Evolutionary conservation across 2,797 vertebrate genomes (phyloP), one percentile per base, ranked within the genome.

Genomic region (Takifugu rubripes): DNA sequence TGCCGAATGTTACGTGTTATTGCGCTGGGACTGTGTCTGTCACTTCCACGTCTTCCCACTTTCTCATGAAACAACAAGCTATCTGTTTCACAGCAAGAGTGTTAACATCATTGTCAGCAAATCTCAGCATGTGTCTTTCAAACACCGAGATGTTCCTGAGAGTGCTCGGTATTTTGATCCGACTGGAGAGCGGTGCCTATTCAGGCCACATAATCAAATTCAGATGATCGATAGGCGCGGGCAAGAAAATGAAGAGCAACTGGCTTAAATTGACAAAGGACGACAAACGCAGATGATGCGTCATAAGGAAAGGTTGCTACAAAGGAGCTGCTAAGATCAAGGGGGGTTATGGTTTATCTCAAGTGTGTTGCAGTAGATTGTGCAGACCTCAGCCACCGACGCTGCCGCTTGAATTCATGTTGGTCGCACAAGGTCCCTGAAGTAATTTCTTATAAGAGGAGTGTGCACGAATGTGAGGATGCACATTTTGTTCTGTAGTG

Each of bases 291-390:
- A 76, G 70, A 68, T 66, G 65, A 78, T 71, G 43, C 70, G 60
- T 80, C 86, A 82, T 78, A 73, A 83, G 81, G 74, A 84, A 87
- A 78, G 73, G 82, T 48, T 72, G 43, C 72, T 82, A 83, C 81
- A 83, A 85, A 74, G 73, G 59, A 76, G 68, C 68, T 53, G 57
- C 60, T 21, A 53, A 61, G 59, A 50, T 57, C 66, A 27, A 25
- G 49, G 54, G 48, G 57, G 59, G 64, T 48, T 56, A 59, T 57
- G 61, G 52, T 70, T 64, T 59, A 54, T 68, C 25, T 59, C 42
- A 44, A 72, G 50, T 52, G 56, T 49, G 48, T 45, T 67, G 68
- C 45, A 7, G 17, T 9, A 21, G 16, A 17, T 24, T 46, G 45
- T 8, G 62, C 29, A 55, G 40, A 63, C 59, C 52, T 17, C 29